A percentile compares a stretch with the other conserved stretches of the same genome.
phyloP scores from a whole-genome alignment of 2,797 vertebrate genomes.

The Glossophaga mutica region DNA sequence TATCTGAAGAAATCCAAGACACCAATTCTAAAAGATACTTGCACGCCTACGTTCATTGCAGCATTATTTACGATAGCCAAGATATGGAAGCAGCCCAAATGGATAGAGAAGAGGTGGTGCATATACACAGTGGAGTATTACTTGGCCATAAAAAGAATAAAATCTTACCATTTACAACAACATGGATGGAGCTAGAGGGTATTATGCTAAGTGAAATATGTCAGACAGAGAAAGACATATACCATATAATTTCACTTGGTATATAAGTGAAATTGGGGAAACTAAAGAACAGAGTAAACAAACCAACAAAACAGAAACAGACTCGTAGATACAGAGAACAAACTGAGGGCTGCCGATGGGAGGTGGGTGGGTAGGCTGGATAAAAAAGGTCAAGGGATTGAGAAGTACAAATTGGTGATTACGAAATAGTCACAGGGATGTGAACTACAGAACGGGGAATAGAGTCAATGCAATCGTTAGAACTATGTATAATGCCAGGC shows the following conservation, averaged over 20 bases:
- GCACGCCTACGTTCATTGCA: not conserved
- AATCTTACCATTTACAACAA: not conserved
- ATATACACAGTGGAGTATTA: not conserved
- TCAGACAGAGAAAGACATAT: not conserved
- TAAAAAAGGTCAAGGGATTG: not conserved
- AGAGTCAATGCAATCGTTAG: not conserved
- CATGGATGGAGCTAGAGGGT: not conserved
- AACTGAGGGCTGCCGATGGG: not conserved
- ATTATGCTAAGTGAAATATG: not conserved
- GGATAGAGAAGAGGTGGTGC: not conserved
- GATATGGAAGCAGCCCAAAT: not conserved
- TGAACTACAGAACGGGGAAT: not conserved
- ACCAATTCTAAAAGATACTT: not conserved
- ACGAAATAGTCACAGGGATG: not conserved
- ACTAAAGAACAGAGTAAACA: not conserved
- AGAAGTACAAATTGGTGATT: not conserved
- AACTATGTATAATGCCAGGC: not conserved
- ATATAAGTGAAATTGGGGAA: too few species aligned
- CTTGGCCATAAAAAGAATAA: not conserved
- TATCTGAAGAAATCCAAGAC: not conserved
- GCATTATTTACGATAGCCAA: not conserved
- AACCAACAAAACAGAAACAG: not conserved
- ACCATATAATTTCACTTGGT: not conserved
- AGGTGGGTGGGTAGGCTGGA: not conserved
- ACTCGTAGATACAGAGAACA: not conserved